Evolutionary conservation across 2,888 invertebrate species (phyloP), one percentile per base, ranked within the genome.

Genomic region (Micropterix aruncella): DNA sequence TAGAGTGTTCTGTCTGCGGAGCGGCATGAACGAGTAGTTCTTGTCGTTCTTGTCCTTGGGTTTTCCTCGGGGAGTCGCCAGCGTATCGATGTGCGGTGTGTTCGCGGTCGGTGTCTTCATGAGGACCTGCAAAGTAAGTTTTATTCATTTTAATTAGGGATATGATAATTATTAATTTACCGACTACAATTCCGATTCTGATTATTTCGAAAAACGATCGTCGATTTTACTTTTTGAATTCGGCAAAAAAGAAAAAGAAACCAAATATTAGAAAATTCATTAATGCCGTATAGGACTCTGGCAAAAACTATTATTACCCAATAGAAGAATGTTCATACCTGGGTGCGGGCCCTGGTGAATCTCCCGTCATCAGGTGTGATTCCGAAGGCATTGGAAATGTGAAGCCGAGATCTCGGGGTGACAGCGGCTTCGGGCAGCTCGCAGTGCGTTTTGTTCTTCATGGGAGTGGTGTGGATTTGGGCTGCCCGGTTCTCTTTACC

Each of bases 381-480:
- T 9, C 48, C 48, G 36, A 48, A 48, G 1, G 42, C 46, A 16
- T 48, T 48, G 17, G 69, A 68, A 15, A 55, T 56, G 18, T 65
- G 16, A 0, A 66, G 49, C 37, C 60, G 62, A 16, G 38, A 59
- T 47, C 65, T 66, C 2, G 67, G 65, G 1, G 67, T 66, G 46
- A 55, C 53, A 0, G 50, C 52, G 2, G 53, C 18, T 43, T 59
- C 57, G 1, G 50, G n/a, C 37, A 60, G 55, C 38, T 62, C 63
- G 1, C 64, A 59, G 45, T 68, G 68, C 45, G 69, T 67, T 46
- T 67, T 69, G 2, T 62, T 67, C 9, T 58, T 48, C 56, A 65
- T 66, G 42, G 68, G 66, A 2, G 68, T 68, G 48, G 18, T n/a
- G n/a, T n/a, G n/a, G n/a, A n/a, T 12, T 36, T 36, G 9, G 1